Base-by-base conservation (phyloP, 2,113 vertebrate species). In the Megaceryle torquata region DNA sequence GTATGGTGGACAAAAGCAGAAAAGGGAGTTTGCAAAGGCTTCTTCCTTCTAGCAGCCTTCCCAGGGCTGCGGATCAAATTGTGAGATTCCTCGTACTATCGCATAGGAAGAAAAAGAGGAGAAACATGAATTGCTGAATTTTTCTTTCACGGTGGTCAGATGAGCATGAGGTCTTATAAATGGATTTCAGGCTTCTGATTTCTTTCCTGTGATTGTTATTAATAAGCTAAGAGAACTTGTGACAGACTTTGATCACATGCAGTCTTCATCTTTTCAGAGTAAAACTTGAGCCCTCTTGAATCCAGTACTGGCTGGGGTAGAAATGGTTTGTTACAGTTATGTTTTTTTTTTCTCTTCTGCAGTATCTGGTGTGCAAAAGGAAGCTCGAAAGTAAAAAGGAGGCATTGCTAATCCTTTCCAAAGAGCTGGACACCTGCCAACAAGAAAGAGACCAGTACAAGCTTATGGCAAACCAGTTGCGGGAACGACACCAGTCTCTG, bases 341-440 rank as follows among this genome's bases (percentile, higher is more conserved):
- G 31, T 11, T 17, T 6, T 64, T 51, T 72, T 70, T 82, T 71
- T 60, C 65, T 95, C 37, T 86, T 90, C 74, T 92, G 37, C 97
- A 99, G 99, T 99, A 98, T 91, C 94, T 99, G n/a, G 98, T 99
- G 48, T 99, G 99, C 83, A 99, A 99, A 89, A 98, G 98, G 86
- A 99, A 99, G 95, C 97, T 99, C 3, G 99, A 99, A 93, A 99
- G 99, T 91, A 99, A 99, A 95, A 99, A 99, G 92, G 99, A 99
- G 64, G 99, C 99, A 14, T 94, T 99, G 48, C 97, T 99, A 80
- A 99, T 99, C 96, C 98, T 99, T 75, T 99, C 99, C 54, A 99
- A 99, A 96, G 99, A 99, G 95, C 97, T 99, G 96, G 99, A 99
- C 96, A 99, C 98, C 20, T 99, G 99, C 96, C 99, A 99, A 71